phyloP scores from a whole-genome alignment of 2,797 vertebrate species.

The Sebastes vulpes region DNA sequence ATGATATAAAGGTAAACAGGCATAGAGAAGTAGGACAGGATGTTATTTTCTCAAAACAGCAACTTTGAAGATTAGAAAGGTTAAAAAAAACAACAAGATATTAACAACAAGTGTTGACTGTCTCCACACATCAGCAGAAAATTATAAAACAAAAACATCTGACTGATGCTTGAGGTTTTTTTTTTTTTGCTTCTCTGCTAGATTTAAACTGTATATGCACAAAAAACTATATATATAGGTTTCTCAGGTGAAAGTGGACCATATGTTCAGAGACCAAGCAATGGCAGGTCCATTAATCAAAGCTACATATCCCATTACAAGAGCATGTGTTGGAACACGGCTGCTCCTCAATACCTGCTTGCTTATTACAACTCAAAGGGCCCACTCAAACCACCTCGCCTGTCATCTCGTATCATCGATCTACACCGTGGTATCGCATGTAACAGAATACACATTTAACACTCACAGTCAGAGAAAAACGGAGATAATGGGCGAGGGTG shows the following conservation, averaged over 20 bases:
- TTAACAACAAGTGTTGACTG: background rate
- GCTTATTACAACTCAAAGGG: conserved; percentile 59
- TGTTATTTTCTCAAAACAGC: background rate
- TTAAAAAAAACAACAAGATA: background rate
- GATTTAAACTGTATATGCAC: background rate
- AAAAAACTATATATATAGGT: background rate
- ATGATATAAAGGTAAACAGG: background rate
- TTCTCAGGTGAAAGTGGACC: conserved; percentile 9
- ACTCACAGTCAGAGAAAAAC: conserved; percentile 1
- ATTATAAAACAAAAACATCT: background rate
- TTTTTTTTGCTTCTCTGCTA: background rate
- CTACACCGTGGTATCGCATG: background rate
- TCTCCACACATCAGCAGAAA: background rate
- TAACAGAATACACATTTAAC: conserved; percentile 4
- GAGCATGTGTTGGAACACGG: conserved; percentile 23
- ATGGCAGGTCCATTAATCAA: conserved; percentile 58
- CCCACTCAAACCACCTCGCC: conserved; percentile 28
- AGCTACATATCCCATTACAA: conserved; percentile 36
- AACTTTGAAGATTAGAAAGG: background rate
- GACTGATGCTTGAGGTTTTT: background rate
- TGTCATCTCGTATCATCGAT: conserved; percentile 28
- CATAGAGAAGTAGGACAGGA: background rate
- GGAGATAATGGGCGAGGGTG: background rate
- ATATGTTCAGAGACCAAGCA: conserved; percentile 14
- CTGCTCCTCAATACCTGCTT: conserved; percentile 32